Base-by-base conservation (phyloP, 2,113 vertebrate species). In the Forbesichthys papilliferus region DNA sequence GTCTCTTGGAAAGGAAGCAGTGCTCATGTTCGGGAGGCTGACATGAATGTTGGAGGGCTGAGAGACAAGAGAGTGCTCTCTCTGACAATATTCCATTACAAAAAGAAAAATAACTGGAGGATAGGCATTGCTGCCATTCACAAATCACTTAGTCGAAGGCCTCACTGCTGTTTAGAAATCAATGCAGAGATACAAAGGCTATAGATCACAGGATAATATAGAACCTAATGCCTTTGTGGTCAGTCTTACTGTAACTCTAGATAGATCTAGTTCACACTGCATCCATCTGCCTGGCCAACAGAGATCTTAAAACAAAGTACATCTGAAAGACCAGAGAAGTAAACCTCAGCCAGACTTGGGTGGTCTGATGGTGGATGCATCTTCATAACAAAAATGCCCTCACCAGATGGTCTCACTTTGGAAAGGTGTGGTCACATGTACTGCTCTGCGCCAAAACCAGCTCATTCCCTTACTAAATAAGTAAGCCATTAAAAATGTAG, bases 371-470 rank as follows among this genome's bases (percentile, higher is more conserved):
- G 13, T 3, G 57, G 58, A 16, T 60, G 27, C 53, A 54, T 42
- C 48, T 57, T 68, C 68, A 51, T 59, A 70, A 10, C 59, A 56
- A 8, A 56, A 8, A 33, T 62, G 49, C 60, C 62, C 58, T 42
- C 4, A 73, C 84, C 84, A 88, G 83, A 89, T 84, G 88, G 87
- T 0, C 58, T 61, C 64, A 73, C 83, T 64, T 64, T 48, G 54
- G 78, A 73, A 66, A 73, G 71, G 69, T 71, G 27, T 27, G 27
- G 69, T 62, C 57, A 71, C 78, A 85, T 79, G 71, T 73, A 66
- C 71, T 61, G 33, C 36, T 69, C 36, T 47, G 51, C 79, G 83
- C 84, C 84, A 86, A 68, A 36, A 74, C 34, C 64, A 62, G 63
- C 84, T 81, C 33, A 5, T 36, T 73, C 69, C 60, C 64, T 64